These are phyloP conservation scores for Drosophila punjabiensis DNA, from an alignment of 1,140 invertebrate genomes.

Conservation along the genomic window DNA sequence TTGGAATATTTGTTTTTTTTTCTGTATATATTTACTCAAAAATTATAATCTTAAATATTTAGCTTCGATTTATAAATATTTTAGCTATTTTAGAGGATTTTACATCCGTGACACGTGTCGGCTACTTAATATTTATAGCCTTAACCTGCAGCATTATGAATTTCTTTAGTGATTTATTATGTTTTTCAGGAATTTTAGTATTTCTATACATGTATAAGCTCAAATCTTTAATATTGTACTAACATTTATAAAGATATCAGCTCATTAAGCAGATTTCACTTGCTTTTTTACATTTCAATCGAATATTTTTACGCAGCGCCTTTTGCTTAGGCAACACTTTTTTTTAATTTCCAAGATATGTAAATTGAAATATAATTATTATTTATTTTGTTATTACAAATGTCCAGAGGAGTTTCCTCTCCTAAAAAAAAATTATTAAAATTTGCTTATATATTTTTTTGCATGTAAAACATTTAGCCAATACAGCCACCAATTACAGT, in stretches of 20 bases:
- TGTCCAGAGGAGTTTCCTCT: background rate
- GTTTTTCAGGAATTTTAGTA: background rate
- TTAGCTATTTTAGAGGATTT: background rate
- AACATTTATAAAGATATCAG: background rate
- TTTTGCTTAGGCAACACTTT: slow-evolving; percentile 5
- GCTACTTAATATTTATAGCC: background rate
- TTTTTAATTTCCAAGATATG: background rate
- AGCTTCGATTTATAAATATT: background rate
- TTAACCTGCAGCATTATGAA: background rate
- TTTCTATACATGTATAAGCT: accelerated
- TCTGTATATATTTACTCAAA: background rate
- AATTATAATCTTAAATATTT: background rate
- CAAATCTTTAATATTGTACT: background rate
- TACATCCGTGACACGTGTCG: background rate
- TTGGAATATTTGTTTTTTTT: background rate
- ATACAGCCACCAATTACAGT: background rate
- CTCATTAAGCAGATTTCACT: background rate
- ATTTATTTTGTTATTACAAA: background rate
- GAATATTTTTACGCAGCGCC: background rate
- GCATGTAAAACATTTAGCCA: background rate
- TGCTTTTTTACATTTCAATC: background rate
- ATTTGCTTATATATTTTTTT: background rate
- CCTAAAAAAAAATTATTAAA: too few relatives aligned
- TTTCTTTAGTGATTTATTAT: background rate
- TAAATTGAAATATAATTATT: too few relatives aligned